Evolutionary conservation across 2,888 invertebrate genomes (phyloP).

Genomic region (Aspidiotus destructor): DNA sequence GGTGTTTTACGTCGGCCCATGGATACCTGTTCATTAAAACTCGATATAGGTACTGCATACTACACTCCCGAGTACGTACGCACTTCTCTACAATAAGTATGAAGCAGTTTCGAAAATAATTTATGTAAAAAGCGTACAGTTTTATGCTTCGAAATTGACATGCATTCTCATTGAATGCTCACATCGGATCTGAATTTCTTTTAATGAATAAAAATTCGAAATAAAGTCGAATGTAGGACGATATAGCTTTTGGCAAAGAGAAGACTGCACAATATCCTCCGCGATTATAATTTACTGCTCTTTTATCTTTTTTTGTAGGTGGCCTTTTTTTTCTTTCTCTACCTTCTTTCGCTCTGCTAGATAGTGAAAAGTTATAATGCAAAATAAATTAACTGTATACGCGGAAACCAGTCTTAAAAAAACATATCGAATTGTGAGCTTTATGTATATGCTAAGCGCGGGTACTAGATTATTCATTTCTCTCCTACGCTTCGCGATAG

Average conservation of each 20-base stretch:
- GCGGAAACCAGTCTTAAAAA: neutral
- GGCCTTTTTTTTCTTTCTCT: neutral
- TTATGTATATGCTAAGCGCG: neutral
- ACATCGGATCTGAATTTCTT: neutral
- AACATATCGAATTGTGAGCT: neutral
- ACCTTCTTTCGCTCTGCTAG: neutral
- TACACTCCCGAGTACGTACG: no score
- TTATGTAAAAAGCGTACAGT: no score
- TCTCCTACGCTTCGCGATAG: constrained; percentile 12
- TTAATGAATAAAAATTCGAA: constrained; percentile 4
- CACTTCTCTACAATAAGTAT: no score
- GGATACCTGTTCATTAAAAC: no score
- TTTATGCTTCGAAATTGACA: no score
- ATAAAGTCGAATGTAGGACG: constrained; percentile 20
- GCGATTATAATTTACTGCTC: neutral
- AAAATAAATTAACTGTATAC: constrained; percentile 2
- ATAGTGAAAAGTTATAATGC: neutral
- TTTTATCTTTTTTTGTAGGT: neutral
- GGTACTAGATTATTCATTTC: constrained; percentile 11
- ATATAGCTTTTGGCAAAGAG: constrained; percentile 27
- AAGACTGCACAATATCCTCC: neutral
- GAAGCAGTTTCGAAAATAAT: no score
- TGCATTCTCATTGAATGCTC: no score
- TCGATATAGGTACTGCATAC: no score
- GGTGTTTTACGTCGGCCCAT: no score